A percentile compares a stretch with the other conserved stretches of the same genome.
Evolutionary conservation across 2,113 vertebrate species (phyloP).

Genomic region (Euleptes europaea): DNA sequence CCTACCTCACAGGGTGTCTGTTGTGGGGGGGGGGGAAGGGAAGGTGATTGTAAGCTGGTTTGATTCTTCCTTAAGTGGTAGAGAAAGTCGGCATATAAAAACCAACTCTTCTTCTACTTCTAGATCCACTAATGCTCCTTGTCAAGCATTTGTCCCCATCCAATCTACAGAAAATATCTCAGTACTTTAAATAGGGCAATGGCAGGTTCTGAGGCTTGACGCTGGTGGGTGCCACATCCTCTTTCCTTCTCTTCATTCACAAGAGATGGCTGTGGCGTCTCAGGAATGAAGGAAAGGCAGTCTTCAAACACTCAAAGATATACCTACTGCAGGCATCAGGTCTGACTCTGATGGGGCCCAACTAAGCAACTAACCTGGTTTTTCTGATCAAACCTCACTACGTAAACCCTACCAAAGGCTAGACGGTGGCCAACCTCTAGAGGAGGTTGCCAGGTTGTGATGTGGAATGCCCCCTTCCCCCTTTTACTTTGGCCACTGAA

Average conservation of each 20-base stretch:
- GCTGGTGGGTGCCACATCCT: neutral
- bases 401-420: neutral
- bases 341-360: neutral
- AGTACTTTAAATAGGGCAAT: neutral
- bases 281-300: rapidly evolving
- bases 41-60: no score
- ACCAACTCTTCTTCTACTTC: no score
- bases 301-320: neutral
- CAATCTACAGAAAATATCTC: rapidly evolving
- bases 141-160: rapidly evolving
- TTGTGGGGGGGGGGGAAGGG: no score
- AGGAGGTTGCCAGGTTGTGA: neutral
- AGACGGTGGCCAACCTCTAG: neutral
- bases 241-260: neutral
- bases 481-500: neutral
- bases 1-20: no score
- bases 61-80: no score
- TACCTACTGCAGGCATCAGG: neutral
- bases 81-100: no score
- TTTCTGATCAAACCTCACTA: neutral
- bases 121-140: neutral
- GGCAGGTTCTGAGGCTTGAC: neutral
- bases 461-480: neutral
- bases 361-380: neutral
- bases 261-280: neutral